Base-by-base conservation (phyloP, 2,797 vertebrate genomes). In the Gallinago solitaria region DNA sequence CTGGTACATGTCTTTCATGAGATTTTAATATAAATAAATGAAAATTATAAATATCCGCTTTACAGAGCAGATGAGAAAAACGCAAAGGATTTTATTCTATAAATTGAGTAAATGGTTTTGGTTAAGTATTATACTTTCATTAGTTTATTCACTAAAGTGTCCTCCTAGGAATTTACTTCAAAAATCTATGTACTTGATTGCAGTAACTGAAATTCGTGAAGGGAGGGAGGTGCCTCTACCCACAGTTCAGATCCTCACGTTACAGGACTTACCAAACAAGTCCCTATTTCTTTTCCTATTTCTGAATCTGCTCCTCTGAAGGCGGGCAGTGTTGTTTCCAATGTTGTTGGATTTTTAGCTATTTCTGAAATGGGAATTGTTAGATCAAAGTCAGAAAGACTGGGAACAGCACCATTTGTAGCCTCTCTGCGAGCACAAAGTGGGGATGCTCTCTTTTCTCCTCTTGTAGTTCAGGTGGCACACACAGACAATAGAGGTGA, bases 21-120 rank as follows among this genome's bases (percentile, higher is more conserved):
- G 78, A 89, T 75, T 91, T 95, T 95, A 94, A 96, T 96, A 93
- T 78, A 95, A 96, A 95, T 90, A 93, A 93, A 94, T 86, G 82
- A 90, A 94, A 92, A 93, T 87, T 88, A 69, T 57, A 94, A 93
- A 81, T 91, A 89, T 61, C 82, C 78, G 11, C 76, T 88, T 67
- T 92, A 47, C 45, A 37, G 63, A 86, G 70, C 54, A 73, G 80
- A 94, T 85, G 63, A 95, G 85, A 35, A 90, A 90, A 91, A 93
- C 18, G 59, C 37, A 75, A 61, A 86, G 41, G 70, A 47, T 83
- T 95, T 92, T 84, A 64, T 94, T 94, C 71, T 92, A 70, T 76
- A 77, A 65, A 63, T 18, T 32, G 68, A 89, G 64, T 92, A 78
- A 89, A 47, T 94, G 79, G 57, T 83, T 93, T 83, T 83, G 69